Base-by-base conservation (phyloP, 2,797 vertebrate species). In the Acropternis orthonyx region DNA sequence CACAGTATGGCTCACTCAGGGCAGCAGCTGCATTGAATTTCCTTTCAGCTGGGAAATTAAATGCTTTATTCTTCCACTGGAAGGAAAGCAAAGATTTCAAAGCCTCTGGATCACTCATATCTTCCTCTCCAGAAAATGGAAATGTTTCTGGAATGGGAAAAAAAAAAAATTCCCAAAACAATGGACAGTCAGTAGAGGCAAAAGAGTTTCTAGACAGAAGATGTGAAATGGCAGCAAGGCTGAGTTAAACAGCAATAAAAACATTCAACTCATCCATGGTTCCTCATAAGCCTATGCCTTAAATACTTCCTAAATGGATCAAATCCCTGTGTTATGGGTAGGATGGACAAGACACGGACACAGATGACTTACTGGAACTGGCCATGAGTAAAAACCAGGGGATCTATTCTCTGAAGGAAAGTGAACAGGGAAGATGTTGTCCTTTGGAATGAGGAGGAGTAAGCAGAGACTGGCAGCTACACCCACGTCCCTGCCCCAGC, bases 21-120 rank as follows among this genome's bases (percentile, higher is more conserved):
- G 99, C 98, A 34, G 99, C 98, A 2, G 98, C 98, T 1, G 98
- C 98, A 1, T 99, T 99, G 97, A 99, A 99, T 90, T 98, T 98
- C 48, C 98, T 98, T 96, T 99, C 99, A 1, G 99, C 98, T 89
- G 98, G 94, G 95, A 99, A 99, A 97, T 98, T 98, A 48, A 98
- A 97, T 0, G 97, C 98, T 89, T 97, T 98, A 93, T 98, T 99
- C 98, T 98, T 99, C 99, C 99, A 99, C 93, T 99, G 98, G 93
- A 99, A 98, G 43, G 98, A 98, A 51, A 98, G 97, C n/a, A 98
- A 98, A 3, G 98, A 98, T 86, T 98, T 98, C 97, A 99, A 97
- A 84, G 98, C 97, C 88, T 98, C 98, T 1, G 97, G 97, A 39
- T 98, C 98, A 9, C 97, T 97, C 71, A 97, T 34, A 22, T 98